Evolutionary conservation across 1,140 invertebrate species (phyloP).

Genomic region (Eumeta japonica): DNA sequence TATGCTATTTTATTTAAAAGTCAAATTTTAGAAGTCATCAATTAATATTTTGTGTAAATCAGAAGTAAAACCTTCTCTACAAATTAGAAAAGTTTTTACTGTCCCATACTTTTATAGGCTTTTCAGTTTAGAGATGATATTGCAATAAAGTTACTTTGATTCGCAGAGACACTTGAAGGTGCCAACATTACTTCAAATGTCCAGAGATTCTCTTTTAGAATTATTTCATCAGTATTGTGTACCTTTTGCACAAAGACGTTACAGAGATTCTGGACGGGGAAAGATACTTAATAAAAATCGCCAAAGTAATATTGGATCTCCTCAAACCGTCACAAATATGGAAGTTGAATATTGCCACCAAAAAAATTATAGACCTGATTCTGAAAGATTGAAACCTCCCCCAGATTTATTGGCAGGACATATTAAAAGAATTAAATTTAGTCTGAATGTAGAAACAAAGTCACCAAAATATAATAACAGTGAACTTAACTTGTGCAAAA

Average conservation of each 20-base stretch:
- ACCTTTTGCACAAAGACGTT: conserved; percentile 41
- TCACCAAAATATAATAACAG: conserved; percentile 14
- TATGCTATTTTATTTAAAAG: too few relatives aligned
- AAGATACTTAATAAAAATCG: conserved; percentile 36
- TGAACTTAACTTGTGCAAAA: conserved; percentile 9
- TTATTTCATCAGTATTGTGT: conserved; percentile 43
- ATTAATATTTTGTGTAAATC: too few relatives aligned
- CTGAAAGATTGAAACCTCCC: conserved; percentile 34
- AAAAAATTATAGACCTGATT: conserved; percentile 11
- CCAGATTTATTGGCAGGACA: conserved; percentile 35
- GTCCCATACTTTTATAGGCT: too few relatives aligned
- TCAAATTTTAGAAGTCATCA: too few relatives aligned
- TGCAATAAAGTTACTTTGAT: too few relatives aligned
- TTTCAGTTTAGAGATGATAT: too few relatives aligned
- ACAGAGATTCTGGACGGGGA: conserved; percentile 37
- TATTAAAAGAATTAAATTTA: conserved; percentile 40
- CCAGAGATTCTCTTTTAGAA: conserved; percentile 35
- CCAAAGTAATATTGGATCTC: too few relatives aligned
- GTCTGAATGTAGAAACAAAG: conserved; percentile 14
- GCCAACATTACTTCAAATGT: conserved; percentile 26
- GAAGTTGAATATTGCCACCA: conserved; percentile 9
- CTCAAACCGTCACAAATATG: conserved; percentile 21
- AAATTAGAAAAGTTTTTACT: too few relatives aligned
- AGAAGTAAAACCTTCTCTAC: too few relatives aligned
- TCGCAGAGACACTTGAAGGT: conserved; percentile 39